Conservation (phyloP, 2,797 vertebrate genomes). For the Danio jaintianensis region DNA sequence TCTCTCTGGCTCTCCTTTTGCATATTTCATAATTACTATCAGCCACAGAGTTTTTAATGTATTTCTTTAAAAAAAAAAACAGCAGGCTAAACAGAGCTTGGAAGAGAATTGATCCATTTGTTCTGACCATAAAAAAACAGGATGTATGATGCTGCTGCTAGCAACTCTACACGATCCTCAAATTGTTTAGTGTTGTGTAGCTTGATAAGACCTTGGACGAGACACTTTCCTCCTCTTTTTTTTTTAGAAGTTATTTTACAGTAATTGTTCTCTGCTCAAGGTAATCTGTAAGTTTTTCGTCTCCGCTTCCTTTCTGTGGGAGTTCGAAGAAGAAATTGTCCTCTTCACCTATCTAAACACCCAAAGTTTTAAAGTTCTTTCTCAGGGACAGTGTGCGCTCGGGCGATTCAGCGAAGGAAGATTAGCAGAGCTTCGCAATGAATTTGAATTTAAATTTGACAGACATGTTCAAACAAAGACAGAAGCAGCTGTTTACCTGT, state of each 20-base stretch:
- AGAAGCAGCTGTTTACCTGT: constrained; percentile 53
- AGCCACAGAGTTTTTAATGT: constrained; percentile 65
- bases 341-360: constrained; percentile 45
- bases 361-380: constrained; percentile 51
- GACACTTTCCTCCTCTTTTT: neutral
- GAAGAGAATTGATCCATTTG: constrained; percentile 4
- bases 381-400: constrained; percentile 32
- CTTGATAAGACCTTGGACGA: neutral
- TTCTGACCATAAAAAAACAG: neutral
- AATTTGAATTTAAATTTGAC: constrained; percentile 61
- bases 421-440: constrained; percentile 55
- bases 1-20: constrained; percentile 60
- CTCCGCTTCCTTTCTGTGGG: constrained; percentile 4
- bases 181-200: constrained; percentile 13
- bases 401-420: constrained; percentile 46
- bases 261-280: constrained; percentile 27
- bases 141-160: neutral
- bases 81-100: neutral
- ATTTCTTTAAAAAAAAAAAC: constrained; percentile 62
- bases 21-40: constrained; percentile 76
- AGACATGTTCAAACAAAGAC: constrained; percentile 56
- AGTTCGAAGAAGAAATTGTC: constrained; percentile 37
- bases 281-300: neutral
- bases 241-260: neutral
- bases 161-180: neutral